Evolutionary conservation across 2,797 vertebrate genomes (phyloP), one percentile per base, ranked within the genome.

Genomic region (Oceanodroma leucorhoa): DNA sequence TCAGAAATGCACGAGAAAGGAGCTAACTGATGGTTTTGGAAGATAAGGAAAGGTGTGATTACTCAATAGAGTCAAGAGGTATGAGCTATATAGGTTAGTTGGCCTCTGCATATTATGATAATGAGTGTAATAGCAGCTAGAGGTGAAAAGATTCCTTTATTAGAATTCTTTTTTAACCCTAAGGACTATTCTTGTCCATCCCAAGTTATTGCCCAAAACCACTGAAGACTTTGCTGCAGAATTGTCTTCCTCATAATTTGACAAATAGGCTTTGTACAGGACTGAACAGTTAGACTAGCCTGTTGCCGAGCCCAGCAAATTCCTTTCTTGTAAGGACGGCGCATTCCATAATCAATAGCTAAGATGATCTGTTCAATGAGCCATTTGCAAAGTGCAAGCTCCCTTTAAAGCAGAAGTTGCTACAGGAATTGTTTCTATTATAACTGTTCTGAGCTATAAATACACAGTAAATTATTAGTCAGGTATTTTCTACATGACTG

Each of bases 401-500:
- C 41, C 67, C 76, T 83, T 91, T 78, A 88, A 78, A 88, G 58
- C 41, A 81, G 81, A 83, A 69, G n/a, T 43, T 91, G 61, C 45
- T 76, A 51, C 46, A 48, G 65, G 46, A 69, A 38, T 79, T 78
- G 65, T 86, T 93, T 90, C 84, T 91, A 10, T 84, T 80, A 82
- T 55, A 93, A 82, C 85, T 76, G 21, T 79, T 91, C 66, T 50
- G 69, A 94, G 61, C 65, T 95, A 79, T 88, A 94, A 90, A 93
- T 88, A 76, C 51, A 70, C 15, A 41, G 62, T 73, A 72, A 91
- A 93, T 91, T 90, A 92, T 94, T 91, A 94, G 76, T 83, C 85
- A 88, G 87, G 80, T 89, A 70, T 95, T 94, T 91, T 91, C 72
- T 90, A 38, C 43, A 13, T 45, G 79, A 26, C 38, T 90, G 72